Conservation (phyloP, 1,140 invertebrate species). For the Temnothorax longispinosus region DNA sequence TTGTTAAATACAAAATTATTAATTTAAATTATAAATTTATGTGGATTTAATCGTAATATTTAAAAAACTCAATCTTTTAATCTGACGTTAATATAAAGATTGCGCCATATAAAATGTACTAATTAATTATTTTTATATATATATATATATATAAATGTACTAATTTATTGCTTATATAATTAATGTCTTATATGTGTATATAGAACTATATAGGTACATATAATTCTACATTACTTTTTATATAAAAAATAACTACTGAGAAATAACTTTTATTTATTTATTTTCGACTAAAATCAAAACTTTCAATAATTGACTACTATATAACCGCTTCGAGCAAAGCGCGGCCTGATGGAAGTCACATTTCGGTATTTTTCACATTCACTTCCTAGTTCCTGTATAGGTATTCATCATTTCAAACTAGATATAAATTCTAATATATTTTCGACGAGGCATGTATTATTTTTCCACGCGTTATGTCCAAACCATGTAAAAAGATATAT, state of each 20-base stretch:
- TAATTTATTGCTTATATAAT: too few relatives aligned
- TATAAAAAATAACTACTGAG: background rate
- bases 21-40: too few relatives aligned
- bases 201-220: background rate
- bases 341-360: background rate
- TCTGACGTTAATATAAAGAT: background rate
- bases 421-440: conserved; percentile 1
- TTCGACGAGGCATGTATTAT: background rate
- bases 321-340: background rate
- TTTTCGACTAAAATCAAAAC: background rate
- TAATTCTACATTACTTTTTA: background rate
- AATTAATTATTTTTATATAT: background rate
- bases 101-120: background rate
- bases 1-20: too few relatives aligned
- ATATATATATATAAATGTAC: too few relatives aligned
- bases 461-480: background rate
- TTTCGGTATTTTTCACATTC: too few relatives aligned
- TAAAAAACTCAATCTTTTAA: background rate
- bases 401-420: background rate
- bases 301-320: background rate
- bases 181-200: too few relatives aligned
- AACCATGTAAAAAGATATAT: conserved; percentile 1
- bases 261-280: background rate
- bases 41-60: background rate
- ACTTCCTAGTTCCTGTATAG: background rate